Evolutionary conservation across 2,797 vertebrate genomes (phyloP).

Genomic region (Lacerta bilineata): DNA sequence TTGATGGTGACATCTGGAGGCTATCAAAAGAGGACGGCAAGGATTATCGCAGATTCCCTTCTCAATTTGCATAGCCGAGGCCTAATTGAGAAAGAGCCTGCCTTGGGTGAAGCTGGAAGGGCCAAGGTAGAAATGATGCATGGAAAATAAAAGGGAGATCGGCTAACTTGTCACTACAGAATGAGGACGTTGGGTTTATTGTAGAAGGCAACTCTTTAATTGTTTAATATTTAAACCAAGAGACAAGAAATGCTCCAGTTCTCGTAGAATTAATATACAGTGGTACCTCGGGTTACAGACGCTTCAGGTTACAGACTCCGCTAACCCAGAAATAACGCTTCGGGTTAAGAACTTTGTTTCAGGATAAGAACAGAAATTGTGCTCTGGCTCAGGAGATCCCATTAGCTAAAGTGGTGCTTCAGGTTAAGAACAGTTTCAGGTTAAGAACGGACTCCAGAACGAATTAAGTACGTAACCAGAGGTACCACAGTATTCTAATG

Average conservation of each 20-base stretch:
- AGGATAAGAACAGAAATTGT: too few relatives aligned
- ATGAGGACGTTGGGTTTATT: neutral
- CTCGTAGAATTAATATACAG: slow-evolving; percentile 32
- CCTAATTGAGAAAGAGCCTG: slow-evolving; percentile 80
- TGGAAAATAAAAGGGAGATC: neutral
- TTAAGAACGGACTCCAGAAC: too few relatives aligned
- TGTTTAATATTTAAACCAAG: slow-evolving; percentile 53
- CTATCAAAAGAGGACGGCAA: slow-evolving; percentile 94
- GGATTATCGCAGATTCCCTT: slow-evolving; percentile 97
- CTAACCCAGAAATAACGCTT: too few relatives aligned
- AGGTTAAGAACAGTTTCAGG: too few relatives aligned
- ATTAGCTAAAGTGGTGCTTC: too few relatives aligned
- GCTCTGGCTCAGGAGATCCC: too few relatives aligned
- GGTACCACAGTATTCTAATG: neutral
- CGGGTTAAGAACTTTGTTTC: too few relatives aligned
- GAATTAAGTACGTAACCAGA: too few relatives aligned
- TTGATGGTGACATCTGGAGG: slow-evolving; percentile 97
- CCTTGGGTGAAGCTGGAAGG: slow-evolving; percentile 27
- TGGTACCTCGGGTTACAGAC: too few relatives aligned
- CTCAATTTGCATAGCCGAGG: slow-evolving; percentile 88
- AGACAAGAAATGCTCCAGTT: slow-evolving; percentile 13
- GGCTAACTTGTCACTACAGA: neutral
- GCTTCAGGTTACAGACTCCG: too few relatives aligned
- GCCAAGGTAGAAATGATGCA: slow-evolving; percentile 54
- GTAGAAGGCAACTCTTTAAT: slow-evolving; percentile 24